These are phyloP conservation scores for Drosophila parvula DNA, from an alignment of 1,140 invertebrate genomes.

Conservation along the genomic window DNA sequence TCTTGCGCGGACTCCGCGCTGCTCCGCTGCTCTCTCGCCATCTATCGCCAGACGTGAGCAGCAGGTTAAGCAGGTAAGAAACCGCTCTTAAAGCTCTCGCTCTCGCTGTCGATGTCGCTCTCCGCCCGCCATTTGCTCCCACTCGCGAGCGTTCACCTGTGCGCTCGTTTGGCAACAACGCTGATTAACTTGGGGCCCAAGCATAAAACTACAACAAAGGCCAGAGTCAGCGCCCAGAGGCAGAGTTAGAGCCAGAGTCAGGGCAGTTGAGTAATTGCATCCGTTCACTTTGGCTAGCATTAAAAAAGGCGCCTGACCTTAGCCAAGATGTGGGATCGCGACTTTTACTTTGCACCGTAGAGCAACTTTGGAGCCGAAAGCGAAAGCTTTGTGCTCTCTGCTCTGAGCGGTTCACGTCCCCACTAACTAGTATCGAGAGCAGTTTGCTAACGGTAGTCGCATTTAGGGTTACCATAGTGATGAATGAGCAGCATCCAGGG, in stretches of 20 bases:
- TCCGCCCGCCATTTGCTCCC: conserved; percentile 12
- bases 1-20: conserved; percentile 32
- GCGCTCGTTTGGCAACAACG: conserved; percentile 50
- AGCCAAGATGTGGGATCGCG: conserved; percentile 56
- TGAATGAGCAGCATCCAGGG: background rate
- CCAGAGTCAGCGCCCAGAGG: conserved; percentile 22
- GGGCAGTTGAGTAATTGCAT: conserved; percentile 61
- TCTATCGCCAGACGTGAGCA: conserved; percentile 58
- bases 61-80: conserved; percentile 63
- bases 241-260: background rate
- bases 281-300: conserved; percentile 68
- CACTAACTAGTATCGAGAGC: conserved; percentile 1
- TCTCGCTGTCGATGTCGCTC: conserved; percentile 2
- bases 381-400: conserved; percentile 24
- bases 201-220: conserved; percentile 58
- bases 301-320: conserved; percentile 48
- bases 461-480: background rate
- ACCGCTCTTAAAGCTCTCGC: conserved; percentile 48
- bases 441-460: conserved; percentile 15
- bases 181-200: conserved; percentile 49
- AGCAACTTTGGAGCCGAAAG: conserved; percentile 26
- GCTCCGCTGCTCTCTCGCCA: conserved; percentile 1
- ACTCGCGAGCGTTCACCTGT: conserved; percentile 66
- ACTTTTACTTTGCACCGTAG: conserved; percentile 33
- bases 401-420: conserved; percentile 12